Percentiles rank a stretch among this genome's conserved stretches.
Conservation (phyloP, 1,140 invertebrate genomes). For the Ectropis grisescens region DNA sequence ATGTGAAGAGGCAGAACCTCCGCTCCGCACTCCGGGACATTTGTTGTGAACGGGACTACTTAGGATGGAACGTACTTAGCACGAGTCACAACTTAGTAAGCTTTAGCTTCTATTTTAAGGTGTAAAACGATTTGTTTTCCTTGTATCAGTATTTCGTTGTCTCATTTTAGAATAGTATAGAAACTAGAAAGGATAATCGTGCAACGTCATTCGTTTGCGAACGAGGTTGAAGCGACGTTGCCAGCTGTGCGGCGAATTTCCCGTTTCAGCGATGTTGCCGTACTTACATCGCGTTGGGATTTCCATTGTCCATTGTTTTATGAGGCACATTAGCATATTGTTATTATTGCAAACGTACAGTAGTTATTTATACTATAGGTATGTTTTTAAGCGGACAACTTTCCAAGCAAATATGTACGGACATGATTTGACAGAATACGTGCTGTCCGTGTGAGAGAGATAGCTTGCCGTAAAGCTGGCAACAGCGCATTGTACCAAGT, state of each 20-base stretch:
- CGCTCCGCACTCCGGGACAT: conserved; percentile 17
- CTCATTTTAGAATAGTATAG: conserved; percentile 60
- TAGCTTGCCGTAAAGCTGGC: conserved; percentile 37
- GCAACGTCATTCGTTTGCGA: conserved; percentile 57
- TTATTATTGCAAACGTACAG: no score
- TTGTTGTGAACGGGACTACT: conserved; percentile 14
- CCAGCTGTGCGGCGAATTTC: conserved; percentile 47
- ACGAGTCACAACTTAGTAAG: conserved; percentile 34
- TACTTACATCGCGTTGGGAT: conserved; percentile 25
- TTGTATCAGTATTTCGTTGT: conserved; percentile 66
- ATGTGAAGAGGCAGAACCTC: conserved; percentile 28
- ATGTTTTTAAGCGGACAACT: no score
- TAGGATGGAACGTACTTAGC: conserved; percentile 41
- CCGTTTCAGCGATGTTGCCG: conserved; percentile 50
- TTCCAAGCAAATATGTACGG: no score
- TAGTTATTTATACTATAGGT: no score
- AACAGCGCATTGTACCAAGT: conserved; percentile 53
- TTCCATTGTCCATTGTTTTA: conserved; percentile 40
- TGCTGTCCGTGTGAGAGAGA: conserved; percentile 31
- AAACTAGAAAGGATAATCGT: conserved; percentile 66
- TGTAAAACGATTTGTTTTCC: conserved; percentile 49
- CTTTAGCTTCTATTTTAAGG: conserved; percentile 49
- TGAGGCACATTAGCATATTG: no score
- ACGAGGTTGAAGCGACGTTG: conserved; percentile 54
- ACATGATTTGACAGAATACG: no score